Evolutionary conservation across 2,797 vertebrate species (phyloP).

Genomic region (Sitta carolinensis): DNA sequence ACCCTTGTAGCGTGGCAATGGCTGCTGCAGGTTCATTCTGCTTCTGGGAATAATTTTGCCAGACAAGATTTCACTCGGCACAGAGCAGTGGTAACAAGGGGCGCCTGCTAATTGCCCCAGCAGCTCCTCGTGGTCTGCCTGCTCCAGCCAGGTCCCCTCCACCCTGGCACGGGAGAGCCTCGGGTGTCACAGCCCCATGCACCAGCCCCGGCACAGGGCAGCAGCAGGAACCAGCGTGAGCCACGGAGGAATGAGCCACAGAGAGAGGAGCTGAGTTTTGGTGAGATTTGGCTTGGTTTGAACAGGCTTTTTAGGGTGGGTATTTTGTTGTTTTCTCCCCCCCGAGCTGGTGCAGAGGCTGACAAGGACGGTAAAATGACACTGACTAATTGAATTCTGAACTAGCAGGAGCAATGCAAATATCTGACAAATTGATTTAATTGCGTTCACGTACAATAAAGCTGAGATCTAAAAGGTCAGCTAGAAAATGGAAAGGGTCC

Average conservation of each 20-base stretch:
- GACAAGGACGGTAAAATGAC: slow-evolving; percentile 72
- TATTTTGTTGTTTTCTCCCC: not conserved
- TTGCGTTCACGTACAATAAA: slow-evolving; percentile 89
- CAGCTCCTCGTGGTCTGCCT: not conserved
- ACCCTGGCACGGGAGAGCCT: rapidly evolving
- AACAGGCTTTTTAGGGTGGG: not conserved
- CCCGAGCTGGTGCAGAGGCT: slow-evolving; percentile 37
- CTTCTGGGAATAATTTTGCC: not conserved
- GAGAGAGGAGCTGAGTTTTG: not conserved
- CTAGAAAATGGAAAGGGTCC: slow-evolving; percentile 86
- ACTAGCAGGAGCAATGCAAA: slow-evolving; percentile 80
- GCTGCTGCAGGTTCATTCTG: slow-evolving; percentile 19
- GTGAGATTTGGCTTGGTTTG: not conserved
- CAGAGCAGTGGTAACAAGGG: not conserved
- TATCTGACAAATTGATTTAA: slow-evolving; percentile 89
- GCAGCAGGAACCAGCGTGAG: not conserved
- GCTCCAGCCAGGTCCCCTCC: not conserved
- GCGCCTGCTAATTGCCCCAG: not conserved
- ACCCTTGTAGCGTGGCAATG: not conserved
- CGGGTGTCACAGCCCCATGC: rapidly evolving
- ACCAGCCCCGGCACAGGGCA: rapidly evolving
- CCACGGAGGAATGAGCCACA: rapidly evolving
- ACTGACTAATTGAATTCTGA: slow-evolving; percentile 80
- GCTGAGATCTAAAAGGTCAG: slow-evolving; percentile 91
- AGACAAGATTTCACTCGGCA: not conserved